These are phyloP conservation scores for Hirtodrosophila confusa DNA, from an alignment of 2,888 invertebrate species.

Conservation along the genomic window DNA sequence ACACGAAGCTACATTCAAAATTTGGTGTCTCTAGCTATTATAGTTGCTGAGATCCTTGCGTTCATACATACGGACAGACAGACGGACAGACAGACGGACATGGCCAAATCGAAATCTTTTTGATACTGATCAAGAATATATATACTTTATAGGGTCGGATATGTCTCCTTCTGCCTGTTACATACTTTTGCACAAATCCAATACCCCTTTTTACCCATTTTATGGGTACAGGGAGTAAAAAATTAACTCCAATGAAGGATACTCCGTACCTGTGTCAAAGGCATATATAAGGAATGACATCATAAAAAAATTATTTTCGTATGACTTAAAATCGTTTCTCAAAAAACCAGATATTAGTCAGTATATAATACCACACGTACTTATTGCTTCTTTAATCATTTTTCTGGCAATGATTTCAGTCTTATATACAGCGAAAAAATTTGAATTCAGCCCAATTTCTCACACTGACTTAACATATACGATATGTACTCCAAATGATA, in stretches of 20 bases:
- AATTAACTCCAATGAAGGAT: constrained; percentile 41
- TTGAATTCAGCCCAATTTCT: constrained; percentile 80
- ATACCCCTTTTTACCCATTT: too few relatives aligned
- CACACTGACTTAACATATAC: constrained; percentile 85
- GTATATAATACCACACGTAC: constrained; percentile 86
- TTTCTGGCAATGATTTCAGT: constrained; percentile 89
- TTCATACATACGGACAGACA: too few relatives aligned
- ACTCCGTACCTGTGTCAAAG: constrained; percentile 41
- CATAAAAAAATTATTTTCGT: constrained; percentile 47
- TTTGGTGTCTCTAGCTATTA: too few relatives aligned
- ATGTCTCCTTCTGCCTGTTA: too few relatives aligned
- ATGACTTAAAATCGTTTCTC: constrained; percentile 51
- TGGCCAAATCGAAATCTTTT: too few relatives aligned
- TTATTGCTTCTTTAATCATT: constrained; percentile 87
- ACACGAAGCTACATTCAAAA: too few relatives aligned
- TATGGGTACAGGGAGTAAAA: too few relatives aligned
- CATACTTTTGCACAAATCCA: too few relatives aligned
- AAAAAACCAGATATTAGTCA: constrained; percentile 74
- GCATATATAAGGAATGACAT: constrained; percentile 32
- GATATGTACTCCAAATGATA: constrained; percentile 84
- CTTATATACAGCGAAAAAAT: constrained; percentile 87
- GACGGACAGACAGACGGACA: too few relatives aligned
- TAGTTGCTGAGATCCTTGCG: too few relatives aligned
- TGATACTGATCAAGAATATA: too few relatives aligned
- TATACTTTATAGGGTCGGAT: too few relatives aligned